Evolutionary conservation across 2,113 vertebrate species (phyloP).

Genomic region (Callorhinus ursinus): DNA sequence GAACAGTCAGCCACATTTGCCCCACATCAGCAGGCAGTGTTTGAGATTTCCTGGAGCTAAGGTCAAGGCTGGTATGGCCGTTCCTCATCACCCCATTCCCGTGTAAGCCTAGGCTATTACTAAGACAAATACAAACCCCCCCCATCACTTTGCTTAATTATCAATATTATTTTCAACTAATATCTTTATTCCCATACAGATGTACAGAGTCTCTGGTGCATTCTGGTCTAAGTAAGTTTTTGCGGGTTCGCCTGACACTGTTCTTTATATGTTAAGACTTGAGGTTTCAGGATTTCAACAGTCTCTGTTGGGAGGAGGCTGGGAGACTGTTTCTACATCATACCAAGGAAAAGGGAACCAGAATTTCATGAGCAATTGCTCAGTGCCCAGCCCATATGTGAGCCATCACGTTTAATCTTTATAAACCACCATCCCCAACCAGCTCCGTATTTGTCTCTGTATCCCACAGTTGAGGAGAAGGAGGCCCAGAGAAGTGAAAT

Average conservation of each 20-base stretch:
- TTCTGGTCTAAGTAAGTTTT: neutral
- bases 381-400: neutral
- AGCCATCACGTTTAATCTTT: neutral
- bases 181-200: neutral
- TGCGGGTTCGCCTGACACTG: neutral
- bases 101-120: neutral
- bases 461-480: neutral
- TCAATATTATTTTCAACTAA: neutral
- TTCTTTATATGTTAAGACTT: neutral
- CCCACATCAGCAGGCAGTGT: neutral
- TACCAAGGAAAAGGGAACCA: neutral
- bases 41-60: neutral
- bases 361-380: neutral
- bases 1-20: neutral
- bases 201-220: neutral
- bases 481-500: neutral
- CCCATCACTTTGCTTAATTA: neutral
- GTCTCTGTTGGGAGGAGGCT: neutral
- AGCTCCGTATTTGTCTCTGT: neutral
- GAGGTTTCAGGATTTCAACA: slow-evolving; percentile 50
- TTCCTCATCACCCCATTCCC: neutral
- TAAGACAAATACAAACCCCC: neutral
- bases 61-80: neutral
- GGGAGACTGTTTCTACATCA: neutral
- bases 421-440: neutral